Base-by-base conservation (phyloP, 2,888 invertebrate genomes). In the Tolmerus cingulatus region DNA sequence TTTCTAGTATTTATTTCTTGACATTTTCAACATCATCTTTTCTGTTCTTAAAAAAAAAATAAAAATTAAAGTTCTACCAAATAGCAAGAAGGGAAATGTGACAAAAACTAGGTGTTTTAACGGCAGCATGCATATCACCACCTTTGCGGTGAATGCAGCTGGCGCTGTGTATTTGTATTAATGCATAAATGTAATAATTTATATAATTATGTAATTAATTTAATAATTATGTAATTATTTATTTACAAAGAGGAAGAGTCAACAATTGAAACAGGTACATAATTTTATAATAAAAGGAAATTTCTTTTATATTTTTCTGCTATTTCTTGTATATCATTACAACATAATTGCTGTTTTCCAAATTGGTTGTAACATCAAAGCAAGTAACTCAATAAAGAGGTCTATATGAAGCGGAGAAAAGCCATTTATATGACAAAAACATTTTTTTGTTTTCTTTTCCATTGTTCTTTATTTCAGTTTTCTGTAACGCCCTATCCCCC, bases 151-250 rank as follows among this genome's bases (percentile, higher is more conserved):
- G 66, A 37, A 5, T 27, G 37, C 19, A 23, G 74, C 74, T 85
- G 85, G 16, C 74, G 74, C 74, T 74, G 85, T 85, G 74, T 84
- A 85, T 85, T 85, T 85, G 43, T 85, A 85, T 85, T 85, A 74
- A 85, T 85, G 85, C 85, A 85, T 85, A 85, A 85, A 85, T 85
- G 74, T 74, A 85, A 74, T 74, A 82, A 82, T 82, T 82, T 82
- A 85, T 85, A 85, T 85, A 85, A 85, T 85, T 85, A 85, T 85
- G 85, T 85, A 85, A 85, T 85, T 85, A 84, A 84, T 84, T 84
- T 84, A 85, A 84, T 84, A 84, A 85, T 85, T 85, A 85, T 85
- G 85, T 85, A 85, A 85, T 85, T 85, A 85, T 85, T 85, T 85
- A 85, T 85, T 85, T 74, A 74, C 85, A 85, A 85, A 66, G 46